Base-by-base conservation (phyloP, 2,797 vertebrate genomes). In the Leuciscus waleckii region DNA sequence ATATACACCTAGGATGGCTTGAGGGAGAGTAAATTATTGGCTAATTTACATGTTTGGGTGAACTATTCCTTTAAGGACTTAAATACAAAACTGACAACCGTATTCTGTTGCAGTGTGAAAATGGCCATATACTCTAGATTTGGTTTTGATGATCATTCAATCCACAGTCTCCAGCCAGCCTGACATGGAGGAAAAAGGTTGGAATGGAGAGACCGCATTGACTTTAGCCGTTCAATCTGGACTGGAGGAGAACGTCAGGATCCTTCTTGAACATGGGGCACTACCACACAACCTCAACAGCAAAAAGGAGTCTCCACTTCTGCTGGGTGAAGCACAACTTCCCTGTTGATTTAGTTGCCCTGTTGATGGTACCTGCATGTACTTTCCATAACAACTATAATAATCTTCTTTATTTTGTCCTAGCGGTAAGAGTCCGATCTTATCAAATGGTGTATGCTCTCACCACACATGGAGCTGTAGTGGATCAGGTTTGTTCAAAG, bases 281-380 rank as follows among this genome's bases (percentile, higher is more conserved):
- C 96, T 93, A 74, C 95, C 95, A 26, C 93, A 96, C 85, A 95
- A 91, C 85, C 94, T 93, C 90, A 98, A 97, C 90, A 90, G 93
- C 89, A 96, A 91, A 91, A 96, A 95, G 73, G 96, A 98, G 91
- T 95, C 95, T 0, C 95, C 96, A 1, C 95, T 98, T 88, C 92
- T 97, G 54, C 93, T 97, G 3, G 96, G 96, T 98, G 21, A 77
- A 58, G 21, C 23, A n/a, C 32, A 77, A 23, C 49, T 35, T 75
- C 49, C 3, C 9, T 37, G 51, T 58, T 69, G 49, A 69, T 71
- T 49, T 23, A 67, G 35, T 26, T 58, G 39, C 6, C 26, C 14
- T 65, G 6, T 32, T 5, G 29, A 4, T 46, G 39, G 2, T 43
- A 39, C 11, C 13, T n/a, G 13, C 21, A 79, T 46, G 70, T 63